Conservation (phyloP, 2,888 invertebrate species). For the Sthenelais limicola region DNA sequence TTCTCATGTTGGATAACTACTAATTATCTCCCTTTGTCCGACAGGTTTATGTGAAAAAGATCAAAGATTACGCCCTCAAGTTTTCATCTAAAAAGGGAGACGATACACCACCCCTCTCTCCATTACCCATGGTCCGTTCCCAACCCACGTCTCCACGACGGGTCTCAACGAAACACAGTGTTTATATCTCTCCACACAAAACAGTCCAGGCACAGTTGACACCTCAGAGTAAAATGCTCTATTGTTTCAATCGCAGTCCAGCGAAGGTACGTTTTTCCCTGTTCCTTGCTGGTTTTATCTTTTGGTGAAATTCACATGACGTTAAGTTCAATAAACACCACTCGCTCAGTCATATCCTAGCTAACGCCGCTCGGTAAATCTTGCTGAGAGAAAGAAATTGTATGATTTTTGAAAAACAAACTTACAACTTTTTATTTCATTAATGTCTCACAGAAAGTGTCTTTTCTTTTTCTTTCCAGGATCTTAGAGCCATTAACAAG, state of each 20-base stretch:
- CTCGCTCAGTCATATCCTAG: no score
- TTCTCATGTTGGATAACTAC: no score
- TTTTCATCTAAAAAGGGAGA: conserved; percentile 44
- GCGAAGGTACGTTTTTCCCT: conserved; percentile 79
- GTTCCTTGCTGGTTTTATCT: background rate
- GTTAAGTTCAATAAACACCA: no score
- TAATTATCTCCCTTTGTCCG: no score
- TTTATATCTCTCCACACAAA: conserved; percentile 64
- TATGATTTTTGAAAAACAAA: background rate
- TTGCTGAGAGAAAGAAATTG: background rate
- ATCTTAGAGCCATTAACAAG: conserved; percentile 50
- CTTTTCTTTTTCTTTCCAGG: conserved; percentile 37
- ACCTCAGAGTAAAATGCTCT: conserved; percentile 75
- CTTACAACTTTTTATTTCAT: background rate
- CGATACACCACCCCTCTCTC: conserved; percentile 78
- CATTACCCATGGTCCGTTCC: conserved; percentile 79
- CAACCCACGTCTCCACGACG: conserved; percentile 77
- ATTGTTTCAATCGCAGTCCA: conserved; percentile 89
- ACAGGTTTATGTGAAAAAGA: conserved; percentile 48
- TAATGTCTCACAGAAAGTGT: background rate
- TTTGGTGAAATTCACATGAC: no score
- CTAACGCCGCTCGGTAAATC: no score
- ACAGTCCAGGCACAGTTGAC: conserved; percentile 57
- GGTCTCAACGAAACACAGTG: conserved; percentile 74
- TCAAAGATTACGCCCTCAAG: conserved; percentile 49